These are phyloP conservation scores for Heliconius himera DNA, from an alignment of 1,140 invertebrate genomes.

Conservation along the genomic window DNA sequence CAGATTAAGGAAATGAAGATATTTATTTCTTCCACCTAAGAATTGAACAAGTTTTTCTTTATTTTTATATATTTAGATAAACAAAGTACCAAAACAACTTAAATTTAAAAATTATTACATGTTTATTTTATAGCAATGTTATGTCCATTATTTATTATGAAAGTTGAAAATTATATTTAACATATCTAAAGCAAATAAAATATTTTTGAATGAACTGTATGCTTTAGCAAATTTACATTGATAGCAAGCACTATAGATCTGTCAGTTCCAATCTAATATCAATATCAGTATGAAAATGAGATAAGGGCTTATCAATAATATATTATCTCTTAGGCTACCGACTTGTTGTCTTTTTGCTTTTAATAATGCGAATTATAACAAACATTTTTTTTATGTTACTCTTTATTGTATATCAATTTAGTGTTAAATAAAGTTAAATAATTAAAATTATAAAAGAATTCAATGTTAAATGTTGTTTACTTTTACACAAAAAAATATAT, in stretches of 20 bases:
- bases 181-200: not conserved
- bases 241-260: not conserved
- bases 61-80: too few relatives aligned
- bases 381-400: too few relatives aligned
- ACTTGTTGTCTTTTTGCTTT: too few relatives aligned
- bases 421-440: not conserved
- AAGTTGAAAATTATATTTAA: not conserved
- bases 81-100: too few relatives aligned
- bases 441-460: too few relatives aligned
- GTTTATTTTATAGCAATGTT: not conserved
- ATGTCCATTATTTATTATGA: not conserved
- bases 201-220: not conserved
- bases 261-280: not conserved
- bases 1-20: not conserved
- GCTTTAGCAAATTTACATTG: not conserved
- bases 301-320: constrained; percentile 11
- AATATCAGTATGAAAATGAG: not conserved
- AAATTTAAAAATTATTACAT: not conserved
- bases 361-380: too few relatives aligned
- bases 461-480: not conserved
- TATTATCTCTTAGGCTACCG: not conserved
- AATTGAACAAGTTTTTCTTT: too few relatives aligned
- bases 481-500: not conserved
- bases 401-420: not conserved
- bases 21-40: not conserved